Evolutionary conservation across 2,888 invertebrate species (phyloP).

Genomic region (Drosophila nr. fundita): DNA sequence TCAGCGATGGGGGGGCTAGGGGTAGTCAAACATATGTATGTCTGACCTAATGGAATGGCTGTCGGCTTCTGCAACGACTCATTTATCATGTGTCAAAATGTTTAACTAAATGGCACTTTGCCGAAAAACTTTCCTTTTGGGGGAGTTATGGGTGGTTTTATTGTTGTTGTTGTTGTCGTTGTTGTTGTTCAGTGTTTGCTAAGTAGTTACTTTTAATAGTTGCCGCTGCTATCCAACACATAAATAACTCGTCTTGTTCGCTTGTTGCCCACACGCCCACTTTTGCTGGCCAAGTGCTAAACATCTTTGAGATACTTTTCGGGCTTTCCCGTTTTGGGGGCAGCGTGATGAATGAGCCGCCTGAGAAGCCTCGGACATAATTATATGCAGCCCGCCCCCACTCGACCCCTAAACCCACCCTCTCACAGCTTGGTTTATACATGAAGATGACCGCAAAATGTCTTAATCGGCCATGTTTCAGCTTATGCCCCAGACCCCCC

Average conservation of each 20-base stretch:
- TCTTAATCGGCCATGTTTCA: slow-evolving; percentile 64
- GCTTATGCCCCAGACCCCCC: slow-evolving; percentile 2
- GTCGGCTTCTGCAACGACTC: slow-evolving; percentile 65
- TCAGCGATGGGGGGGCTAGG: background rate
- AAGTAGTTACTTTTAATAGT: slow-evolving; percentile 81
- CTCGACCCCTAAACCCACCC: too few species aligned
- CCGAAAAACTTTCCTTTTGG: slow-evolving; percentile 63
- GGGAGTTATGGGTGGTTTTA: background rate
- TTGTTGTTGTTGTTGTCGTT: slow-evolving; percentile 6
- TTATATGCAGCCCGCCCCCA: slow-evolving; percentile 64
- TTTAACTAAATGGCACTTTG: slow-evolving; percentile 81
- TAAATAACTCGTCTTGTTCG: slow-evolving; percentile 69
- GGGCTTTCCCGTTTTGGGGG: slow-evolving; percentile 39
- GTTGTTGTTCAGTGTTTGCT: slow-evolving; percentile 64
- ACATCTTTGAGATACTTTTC: slow-evolving; percentile 76
- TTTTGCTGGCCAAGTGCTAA: slow-evolving; percentile 61
- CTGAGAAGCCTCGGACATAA: slow-evolving; percentile 49
- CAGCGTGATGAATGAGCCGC: slow-evolving; percentile 47
- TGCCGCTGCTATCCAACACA: slow-evolving; percentile 64
- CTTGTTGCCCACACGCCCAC: slow-evolving; percentile 15
- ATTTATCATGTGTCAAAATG: slow-evolving; percentile 81
- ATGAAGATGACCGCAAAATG: slow-evolving; percentile 63
- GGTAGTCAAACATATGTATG: slow-evolving; percentile 53
- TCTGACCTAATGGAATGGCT: slow-evolving; percentile 51
- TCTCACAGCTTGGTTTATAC: slow-evolving; percentile 32